Conservation (phyloP, 2,888 invertebrate genomes). For the Epinotia demarniana region DNA sequence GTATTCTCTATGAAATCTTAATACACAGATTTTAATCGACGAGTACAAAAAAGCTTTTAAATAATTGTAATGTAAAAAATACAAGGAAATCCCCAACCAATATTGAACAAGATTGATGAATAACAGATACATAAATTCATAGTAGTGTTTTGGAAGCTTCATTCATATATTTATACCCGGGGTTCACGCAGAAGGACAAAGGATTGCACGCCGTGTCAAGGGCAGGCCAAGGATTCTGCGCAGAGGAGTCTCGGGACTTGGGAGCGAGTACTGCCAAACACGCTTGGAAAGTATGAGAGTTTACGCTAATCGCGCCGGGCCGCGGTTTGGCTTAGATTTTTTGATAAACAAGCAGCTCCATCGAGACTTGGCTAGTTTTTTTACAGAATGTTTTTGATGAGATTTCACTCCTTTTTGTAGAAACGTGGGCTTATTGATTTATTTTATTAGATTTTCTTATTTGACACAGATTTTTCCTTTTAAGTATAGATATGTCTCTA, state of each 20-base stretch:
- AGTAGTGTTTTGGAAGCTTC: conserved; percentile 19
- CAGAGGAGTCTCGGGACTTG: conserved; percentile 55
- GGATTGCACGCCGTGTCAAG: conserved; percentile 75
- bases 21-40: no score
- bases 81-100: not conserved
- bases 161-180: conserved; percentile 28
- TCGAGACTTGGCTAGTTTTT: no score
- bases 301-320: not conserved
- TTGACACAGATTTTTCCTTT: no score
- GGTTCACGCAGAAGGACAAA: conserved; percentile 66
- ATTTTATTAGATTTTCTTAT: no score
- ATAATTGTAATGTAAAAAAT: not conserved
- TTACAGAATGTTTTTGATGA: no score
- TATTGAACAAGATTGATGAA: conserved; percentile 3
- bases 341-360: no score
- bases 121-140: conserved; percentile 19
- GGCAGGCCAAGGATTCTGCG: conserved; percentile 81
- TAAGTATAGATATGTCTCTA: no score
- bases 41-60: no score
- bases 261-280: conserved; percentile 45
- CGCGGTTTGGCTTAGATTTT: no score
- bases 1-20: no score
- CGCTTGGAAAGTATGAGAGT: conserved; percentile 6
- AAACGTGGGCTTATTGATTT: no score
- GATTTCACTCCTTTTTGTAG: no score